A percentile compares a stretch with the other conserved stretches of the same genome.
Conservation (phyloP, 2,113 vertebrate species). For the Cynocephalus volans region DNA sequence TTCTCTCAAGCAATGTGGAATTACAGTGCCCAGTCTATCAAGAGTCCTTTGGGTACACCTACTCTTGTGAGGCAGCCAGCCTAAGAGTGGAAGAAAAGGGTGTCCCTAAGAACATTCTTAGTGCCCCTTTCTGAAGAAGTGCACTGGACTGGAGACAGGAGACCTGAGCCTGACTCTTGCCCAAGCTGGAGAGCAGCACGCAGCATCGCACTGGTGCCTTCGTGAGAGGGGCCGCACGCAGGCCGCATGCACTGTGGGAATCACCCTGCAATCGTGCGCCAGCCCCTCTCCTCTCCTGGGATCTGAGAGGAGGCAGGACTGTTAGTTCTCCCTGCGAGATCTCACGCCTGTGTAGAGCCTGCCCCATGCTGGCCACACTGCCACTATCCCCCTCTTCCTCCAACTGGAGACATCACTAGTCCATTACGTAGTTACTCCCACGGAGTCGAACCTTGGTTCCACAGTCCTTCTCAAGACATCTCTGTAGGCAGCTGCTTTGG, state of each 20-base stretch:
- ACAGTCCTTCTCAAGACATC: neutral
- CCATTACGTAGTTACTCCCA: neutral
- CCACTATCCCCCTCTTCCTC: neutral
- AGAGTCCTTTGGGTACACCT: too few species aligned
- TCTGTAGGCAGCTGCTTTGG: neutral
- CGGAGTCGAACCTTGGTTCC: neutral
- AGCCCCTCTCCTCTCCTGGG: too few species aligned
- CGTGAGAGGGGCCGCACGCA: accelerated
- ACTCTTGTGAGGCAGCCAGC: neutral
- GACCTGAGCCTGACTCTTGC: neutral
- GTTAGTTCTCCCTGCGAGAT: neutral
- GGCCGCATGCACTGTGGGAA: accelerated
- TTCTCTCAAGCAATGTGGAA: neutral
- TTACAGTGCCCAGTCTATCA: neutral
- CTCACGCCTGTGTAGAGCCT: neutral
- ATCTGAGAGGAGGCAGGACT: neutral
- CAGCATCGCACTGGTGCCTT: accelerated
- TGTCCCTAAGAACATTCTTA: neutral
- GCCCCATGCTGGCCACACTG: accelerated
- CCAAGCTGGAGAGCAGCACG: neutral
- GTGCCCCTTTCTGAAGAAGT: neutral
- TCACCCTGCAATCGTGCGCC: accelerated
- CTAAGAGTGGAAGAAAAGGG: neutral
- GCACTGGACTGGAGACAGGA: neutral
- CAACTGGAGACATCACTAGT: neutral